These are phyloP conservation scores for Phodopus roborovskii DNA, from an alignment of 2,113 vertebrate genomes.

Conservation along the genomic window DNA sequence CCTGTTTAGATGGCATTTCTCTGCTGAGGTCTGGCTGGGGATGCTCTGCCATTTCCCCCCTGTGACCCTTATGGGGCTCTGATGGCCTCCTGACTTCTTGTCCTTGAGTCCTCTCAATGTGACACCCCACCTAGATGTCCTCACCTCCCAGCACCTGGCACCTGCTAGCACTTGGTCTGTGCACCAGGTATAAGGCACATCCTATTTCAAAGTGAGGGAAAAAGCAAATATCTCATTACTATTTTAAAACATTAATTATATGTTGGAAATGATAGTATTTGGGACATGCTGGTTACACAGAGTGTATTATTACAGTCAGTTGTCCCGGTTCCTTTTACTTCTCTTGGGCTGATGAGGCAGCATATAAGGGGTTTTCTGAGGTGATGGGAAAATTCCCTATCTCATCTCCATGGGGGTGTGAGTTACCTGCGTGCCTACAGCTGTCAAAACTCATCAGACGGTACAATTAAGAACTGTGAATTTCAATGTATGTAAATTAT, in stretches of 20 bases:
- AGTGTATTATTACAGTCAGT: background rate
- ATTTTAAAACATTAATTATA: background rate
- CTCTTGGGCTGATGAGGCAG: background rate
- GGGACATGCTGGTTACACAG: background rate
- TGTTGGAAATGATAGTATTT: background rate
- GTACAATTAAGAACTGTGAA: background rate
- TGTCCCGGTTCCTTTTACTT: background rate
- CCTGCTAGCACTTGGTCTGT: background rate
- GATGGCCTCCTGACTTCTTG: background rate
- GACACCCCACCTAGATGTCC: background rate
- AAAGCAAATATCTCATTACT: background rate
- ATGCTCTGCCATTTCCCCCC: background rate
- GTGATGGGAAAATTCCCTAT: background rate
- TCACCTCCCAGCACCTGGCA: background rate
- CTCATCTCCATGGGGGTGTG: background rate
- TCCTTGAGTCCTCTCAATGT: background rate
- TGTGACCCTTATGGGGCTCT: background rate
- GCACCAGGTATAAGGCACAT: background rate
- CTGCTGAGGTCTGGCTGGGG: background rate
- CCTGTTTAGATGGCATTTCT: too few relatives aligned
- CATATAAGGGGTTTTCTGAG: background rate
- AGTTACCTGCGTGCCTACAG: background rate
- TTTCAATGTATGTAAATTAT: conserved; percentile 10
- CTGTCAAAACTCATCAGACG: background rate
- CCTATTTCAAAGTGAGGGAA: background rate